These are phyloP conservation scores for Poeciliopsis gracilis DNA, from an alignment of 2,797 vertebrate genomes.

Conservation along the genomic window DNA sequence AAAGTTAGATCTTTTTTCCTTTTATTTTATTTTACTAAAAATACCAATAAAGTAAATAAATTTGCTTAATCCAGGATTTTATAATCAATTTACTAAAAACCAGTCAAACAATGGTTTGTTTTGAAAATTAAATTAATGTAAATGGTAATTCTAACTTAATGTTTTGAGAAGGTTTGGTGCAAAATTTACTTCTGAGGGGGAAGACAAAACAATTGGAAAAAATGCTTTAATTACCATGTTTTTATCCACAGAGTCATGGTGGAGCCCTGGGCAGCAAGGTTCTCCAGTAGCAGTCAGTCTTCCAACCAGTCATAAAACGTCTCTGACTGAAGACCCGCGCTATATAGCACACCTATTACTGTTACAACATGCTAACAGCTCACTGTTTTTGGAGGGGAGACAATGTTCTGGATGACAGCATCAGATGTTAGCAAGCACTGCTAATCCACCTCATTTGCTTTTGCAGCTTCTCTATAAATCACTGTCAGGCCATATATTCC, in stretches of 20 bases:
- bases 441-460: background rate
- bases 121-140: background rate
- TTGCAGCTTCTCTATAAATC: background rate
- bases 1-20: too few species aligned
- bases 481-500: background rate
- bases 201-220: background rate
- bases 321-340: background rate
- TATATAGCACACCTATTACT: background rate
- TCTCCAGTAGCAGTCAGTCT: background rate
- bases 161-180: background rate
- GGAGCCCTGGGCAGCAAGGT: background rate
- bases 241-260: background rate
- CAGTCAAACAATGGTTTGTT: background rate
- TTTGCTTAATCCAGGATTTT: background rate
- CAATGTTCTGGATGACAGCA: background rate
- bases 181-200: background rate
- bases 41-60: slow-evolving; percentile 3
- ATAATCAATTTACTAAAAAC: background rate
- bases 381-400: background rate
- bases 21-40: slow-evolving; percentile 4
- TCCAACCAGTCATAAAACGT: background rate
- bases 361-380: background rate
- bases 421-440: background rate
- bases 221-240: background rate
- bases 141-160: background rate